phyloP scores from a whole-genome alignment of 1,140 invertebrate species.

The Platyscapa corneri region DNA sequence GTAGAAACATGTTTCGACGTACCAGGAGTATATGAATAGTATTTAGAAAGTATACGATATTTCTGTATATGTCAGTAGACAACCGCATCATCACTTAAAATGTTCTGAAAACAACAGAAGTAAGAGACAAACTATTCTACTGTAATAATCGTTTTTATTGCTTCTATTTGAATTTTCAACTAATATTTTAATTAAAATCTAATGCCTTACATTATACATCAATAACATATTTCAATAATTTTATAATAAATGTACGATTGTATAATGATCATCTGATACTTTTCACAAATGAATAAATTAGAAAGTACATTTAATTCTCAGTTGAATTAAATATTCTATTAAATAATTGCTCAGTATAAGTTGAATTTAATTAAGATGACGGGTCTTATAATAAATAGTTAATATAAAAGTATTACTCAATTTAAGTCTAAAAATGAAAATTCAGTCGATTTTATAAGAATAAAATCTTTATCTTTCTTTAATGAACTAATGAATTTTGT shows the following conservation, averaged over 20 bases:
- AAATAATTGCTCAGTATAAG: background rate
- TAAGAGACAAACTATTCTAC: background rate
- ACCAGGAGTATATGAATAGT: constrained; percentile 34
- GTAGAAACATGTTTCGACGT: constrained; percentile 43
- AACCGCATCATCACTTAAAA: background rate
- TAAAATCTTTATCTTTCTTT: too few relatives aligned
- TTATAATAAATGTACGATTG: too few relatives aligned
- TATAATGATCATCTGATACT: too few relatives aligned
- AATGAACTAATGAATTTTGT: too few relatives aligned
- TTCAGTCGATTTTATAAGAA: too few relatives aligned
- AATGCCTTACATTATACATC: background rate
- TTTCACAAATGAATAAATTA: background rate
- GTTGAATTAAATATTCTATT: background rate
- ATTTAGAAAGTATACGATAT: constrained; percentile 11
- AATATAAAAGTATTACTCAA: too few relatives aligned
- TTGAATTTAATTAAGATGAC: too few relatives aligned
- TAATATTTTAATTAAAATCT: background rate
- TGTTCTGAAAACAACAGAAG: background rate
- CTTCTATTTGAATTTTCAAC: background rate
- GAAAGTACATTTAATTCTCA: background rate
- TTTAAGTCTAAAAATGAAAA: too few relatives aligned
- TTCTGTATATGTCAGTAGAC: background rate
- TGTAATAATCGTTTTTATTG: background rate
- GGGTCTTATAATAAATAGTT: too few relatives aligned
- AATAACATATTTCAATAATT: too few relatives aligned